Evolutionary conservation across 2,113 vertebrate species (phyloP).

Genomic region (Cercopithecus mona): DNA sequence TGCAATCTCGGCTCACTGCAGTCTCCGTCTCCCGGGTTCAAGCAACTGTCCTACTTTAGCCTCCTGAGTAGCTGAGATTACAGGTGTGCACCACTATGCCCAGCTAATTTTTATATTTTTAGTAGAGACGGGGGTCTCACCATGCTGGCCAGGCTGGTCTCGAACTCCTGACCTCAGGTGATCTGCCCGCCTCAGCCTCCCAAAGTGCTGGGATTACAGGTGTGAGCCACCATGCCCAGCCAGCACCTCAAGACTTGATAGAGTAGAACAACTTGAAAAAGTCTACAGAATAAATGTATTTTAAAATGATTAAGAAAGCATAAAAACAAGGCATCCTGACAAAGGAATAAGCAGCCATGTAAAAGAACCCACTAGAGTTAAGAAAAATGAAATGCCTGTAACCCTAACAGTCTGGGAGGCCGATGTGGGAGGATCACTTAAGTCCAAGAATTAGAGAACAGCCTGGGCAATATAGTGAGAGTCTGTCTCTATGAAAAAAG

Average conservation of each 20-base stretch:
- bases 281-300: not conserved
- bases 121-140: no score
- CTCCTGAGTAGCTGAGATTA: no score
- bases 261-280: not conserved
- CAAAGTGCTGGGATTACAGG: no score
- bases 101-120: no score
- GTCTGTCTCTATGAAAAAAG: not conserved
- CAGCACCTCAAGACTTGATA: not conserved
- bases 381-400: not conserved
- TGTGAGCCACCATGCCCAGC: no score
- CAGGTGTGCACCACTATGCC: no score
- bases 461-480: not conserved
- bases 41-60: no score
- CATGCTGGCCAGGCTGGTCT: no score
- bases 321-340: not conserved
- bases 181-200: no score
- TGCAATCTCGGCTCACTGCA: no score
- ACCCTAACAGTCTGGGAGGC: not conserved
- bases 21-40: no score
- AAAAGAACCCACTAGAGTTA: not conserved
- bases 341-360: not conserved
- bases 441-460: not conserved
- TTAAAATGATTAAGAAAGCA: not conserved
- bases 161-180: no score
- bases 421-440: not conserved